Evolutionary conservation across 2,113 vertebrate species (phyloP).

Genomic region (Alouatta palliata): DNA sequence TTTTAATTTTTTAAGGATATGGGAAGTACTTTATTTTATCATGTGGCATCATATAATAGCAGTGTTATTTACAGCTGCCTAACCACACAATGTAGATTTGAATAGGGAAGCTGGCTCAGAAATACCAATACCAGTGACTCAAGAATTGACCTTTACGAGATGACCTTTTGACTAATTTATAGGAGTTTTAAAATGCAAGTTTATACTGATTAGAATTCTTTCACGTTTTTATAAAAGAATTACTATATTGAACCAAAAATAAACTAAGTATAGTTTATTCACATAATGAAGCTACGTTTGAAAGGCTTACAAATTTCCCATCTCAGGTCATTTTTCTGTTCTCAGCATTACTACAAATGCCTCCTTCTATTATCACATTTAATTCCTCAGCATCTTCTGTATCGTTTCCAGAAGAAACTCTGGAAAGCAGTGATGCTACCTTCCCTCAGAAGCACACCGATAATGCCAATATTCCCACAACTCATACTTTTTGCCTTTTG

Average conservation of each 20-base stretch:
- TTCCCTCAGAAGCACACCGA: neutral
- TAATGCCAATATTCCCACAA: neutral
- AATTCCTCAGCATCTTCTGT: too few species aligned
- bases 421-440: too few species aligned
- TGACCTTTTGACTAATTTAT: neutral
- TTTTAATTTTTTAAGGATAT: neutral
- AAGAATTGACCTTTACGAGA: neutral
- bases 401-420: too few species aligned
- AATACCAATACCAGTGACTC: neutral
- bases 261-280: neutral
- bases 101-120: conserved; percentile 36
- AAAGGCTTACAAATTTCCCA: neutral
- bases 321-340: neutral
- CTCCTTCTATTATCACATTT: too few species aligned
- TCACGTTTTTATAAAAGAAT: conserved; percentile 2
- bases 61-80: neutral
- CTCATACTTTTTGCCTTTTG: neutral
- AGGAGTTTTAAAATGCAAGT: neutral
- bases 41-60: neutral
- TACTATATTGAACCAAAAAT: neutral
- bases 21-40: conserved; percentile 36
- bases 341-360: neutral
- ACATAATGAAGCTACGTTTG: neutral
- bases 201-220: neutral
- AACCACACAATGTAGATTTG: neutral